Evolutionary conservation across 2,113 vertebrate species (phyloP).

Genomic region (Dromaius novaehollandiae): DNA sequence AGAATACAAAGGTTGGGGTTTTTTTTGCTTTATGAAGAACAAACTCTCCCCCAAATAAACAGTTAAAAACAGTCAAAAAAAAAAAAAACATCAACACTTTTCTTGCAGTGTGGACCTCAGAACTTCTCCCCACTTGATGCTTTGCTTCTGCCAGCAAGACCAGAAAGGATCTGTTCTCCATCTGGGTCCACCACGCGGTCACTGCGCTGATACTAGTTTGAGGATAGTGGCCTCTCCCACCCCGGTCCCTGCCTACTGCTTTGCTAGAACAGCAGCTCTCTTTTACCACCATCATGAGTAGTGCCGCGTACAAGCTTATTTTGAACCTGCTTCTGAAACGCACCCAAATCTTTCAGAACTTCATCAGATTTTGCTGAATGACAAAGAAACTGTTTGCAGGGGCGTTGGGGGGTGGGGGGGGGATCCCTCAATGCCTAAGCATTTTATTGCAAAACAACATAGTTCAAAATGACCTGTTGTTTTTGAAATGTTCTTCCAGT

Average conservation of each 20-base stretch:
- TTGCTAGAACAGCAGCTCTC: not conserved
- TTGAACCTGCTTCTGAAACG: not conserved
- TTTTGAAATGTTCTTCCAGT: not conserved
- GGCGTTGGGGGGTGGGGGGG: no score
- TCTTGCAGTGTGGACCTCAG: not conserved
- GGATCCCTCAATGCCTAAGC: not conserved
- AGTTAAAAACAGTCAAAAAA: no score
- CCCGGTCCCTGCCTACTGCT: not conserved
- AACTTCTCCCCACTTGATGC: not conserved
- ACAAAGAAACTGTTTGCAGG: not conserved
- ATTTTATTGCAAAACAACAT: not conserved
- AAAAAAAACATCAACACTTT: not conserved
- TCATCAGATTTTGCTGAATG: not conserved
- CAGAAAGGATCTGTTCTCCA: not conserved
- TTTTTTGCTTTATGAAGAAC: not conserved
- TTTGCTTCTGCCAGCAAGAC: not conserved
- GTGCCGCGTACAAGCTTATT: not conserved
- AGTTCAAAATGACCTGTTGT: not conserved
- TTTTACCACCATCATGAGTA: not conserved
- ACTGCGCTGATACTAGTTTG: not conserved
- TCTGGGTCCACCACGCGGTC: not conserved
- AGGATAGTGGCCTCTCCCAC: not conserved
- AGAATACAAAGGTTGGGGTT: not conserved
- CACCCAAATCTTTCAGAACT: not conserved
- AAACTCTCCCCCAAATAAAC: not conserved